Base-by-base conservation (phyloP, 2,888 invertebrate genomes). In the Gortyna flavago region DNA sequence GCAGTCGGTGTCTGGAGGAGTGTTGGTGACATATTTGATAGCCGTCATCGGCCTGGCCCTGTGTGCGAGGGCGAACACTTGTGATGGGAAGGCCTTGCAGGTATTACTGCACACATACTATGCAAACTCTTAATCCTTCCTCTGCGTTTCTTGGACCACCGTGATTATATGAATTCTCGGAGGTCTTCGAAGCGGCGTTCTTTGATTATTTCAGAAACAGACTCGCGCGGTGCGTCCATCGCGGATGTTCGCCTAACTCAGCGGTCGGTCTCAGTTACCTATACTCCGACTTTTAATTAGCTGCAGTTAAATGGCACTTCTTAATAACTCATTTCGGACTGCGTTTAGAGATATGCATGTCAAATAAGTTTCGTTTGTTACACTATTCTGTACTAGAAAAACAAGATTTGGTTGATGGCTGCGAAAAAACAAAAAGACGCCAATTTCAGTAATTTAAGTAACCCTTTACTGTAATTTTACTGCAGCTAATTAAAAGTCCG, bases 1-100 rank as follows among this genome's bases (percentile, higher is more conserved):
- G 83, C 93, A 93, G 70, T 89, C 93, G 0, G 93, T 95, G 18
- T 90, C 94, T 7, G 95, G 94, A 0, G 95, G 95, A 0, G 75
- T 95, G 2, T 68, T 95, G 3, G 91, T 95, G n/a, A 93, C 95
- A 0, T 95, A 92, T 68, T 80, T 86, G 67, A 68, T 95, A 3
- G 90, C 91, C 0, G 72, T 84, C 8, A 48, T 91, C 0, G 95
- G 94, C 0, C 76, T 95, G 51, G 89, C 90, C 0, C 9, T 95
- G 8, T 91, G 92, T 54, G 89, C 93, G 4, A 93, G 91, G 0
- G 57, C 81, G 0, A 71, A 87, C 0, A 61, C 74, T 0, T 89
- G 91, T 32, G 89, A 88, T 0, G 90, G 88, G 0, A 57, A 72
- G 21, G 85, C 88, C 4, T 89, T 95, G 3, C 93, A 95, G 93